Percentiles rank a stretch among this genome's conserved stretches.
phyloP scores from a whole-genome alignment of 2,797 vertebrate genomes.

The Notoglanidium macrostoma region DNA sequence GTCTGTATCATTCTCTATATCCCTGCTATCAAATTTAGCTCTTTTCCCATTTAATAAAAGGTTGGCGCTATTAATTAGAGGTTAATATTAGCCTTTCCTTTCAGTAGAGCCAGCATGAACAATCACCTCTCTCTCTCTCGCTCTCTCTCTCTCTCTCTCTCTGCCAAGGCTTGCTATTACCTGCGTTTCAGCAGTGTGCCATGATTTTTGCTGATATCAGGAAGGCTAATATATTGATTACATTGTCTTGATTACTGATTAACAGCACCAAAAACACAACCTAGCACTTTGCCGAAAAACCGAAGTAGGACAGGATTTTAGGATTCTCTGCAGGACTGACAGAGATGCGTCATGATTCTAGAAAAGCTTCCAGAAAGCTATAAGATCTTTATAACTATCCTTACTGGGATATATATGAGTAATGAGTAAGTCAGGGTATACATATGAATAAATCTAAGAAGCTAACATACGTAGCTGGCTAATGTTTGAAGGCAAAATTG shows the following conservation, averaged over 20 bases:
- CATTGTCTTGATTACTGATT: background rate
- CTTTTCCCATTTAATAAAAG: slow-evolving; percentile 50
- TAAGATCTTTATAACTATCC: background rate
- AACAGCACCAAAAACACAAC: background rate
- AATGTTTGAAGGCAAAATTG: background rate
- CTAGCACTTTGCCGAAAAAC: background rate
- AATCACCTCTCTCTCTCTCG: background rate
- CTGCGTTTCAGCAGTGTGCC: background rate
- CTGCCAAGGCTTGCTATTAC: background rate
- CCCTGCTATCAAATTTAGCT: slow-evolving; percentile 46
- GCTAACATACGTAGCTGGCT: background rate
- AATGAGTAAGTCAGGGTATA: background rate
- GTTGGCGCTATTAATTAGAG: slow-evolving; percentile 54
- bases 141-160: background rate
- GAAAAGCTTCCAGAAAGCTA: background rate
- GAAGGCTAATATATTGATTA: background rate
- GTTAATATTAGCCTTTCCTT: slow-evolving; percentile 55
- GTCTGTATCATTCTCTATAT: background rate
- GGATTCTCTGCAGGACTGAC: background rate
- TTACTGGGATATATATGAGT: background rate
- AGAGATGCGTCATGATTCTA: background rate
- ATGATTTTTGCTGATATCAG: background rate
- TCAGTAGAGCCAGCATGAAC: slow-evolving; percentile 40
- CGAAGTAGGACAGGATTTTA: background rate
- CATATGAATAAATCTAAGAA: background rate